Base-by-base conservation (phyloP, 2,797 vertebrate species). In the Neostethus bicornis region DNA sequence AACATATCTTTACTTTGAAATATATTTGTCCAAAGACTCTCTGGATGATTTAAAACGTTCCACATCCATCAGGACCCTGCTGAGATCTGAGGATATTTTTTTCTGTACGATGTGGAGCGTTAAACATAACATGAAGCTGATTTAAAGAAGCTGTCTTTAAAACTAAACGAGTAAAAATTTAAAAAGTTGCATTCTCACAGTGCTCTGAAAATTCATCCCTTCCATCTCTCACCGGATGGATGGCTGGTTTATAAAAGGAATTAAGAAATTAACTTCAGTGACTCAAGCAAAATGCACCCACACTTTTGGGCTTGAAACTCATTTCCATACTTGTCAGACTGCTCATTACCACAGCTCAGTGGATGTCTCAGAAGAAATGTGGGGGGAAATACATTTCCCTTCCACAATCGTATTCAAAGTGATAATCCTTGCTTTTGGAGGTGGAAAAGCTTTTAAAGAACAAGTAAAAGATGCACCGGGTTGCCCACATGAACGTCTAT, bases 321-420 rank as follows among this genome's bases (percentile, higher is more conserved):
- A 83, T 88, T 80, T 80, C 61, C 70, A 77, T 70, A 75, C 61
- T 53, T 68, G 53, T 65, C 51, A 50, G 39, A 66, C 55, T 71
- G 37, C 25, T 77, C 38, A 58, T 70, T 26, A 43, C 47, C 45
- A 37, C n/a, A 57, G 46, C 59, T 72, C 50, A 12, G 31, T 2
- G 26, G 61, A 39, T 37, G 62, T 51, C 3, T 14, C 5, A 10
- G 23, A 43, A 69, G 45, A 46, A 16, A 26, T 25, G 41, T 31
- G 21, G 51, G 26, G n/a, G 12, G 70, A 62, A 16, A 44, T 17
- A 20, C 11, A 3, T 44, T 61, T 39, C 34, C 4, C 6, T 47
- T 35, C 32, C 7, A n/a, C 47, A 29, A n/a, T 25, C 52, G 23
- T 66, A 56, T 57, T 69, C 45, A 63, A 56, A 66, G 59, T 29